Percentiles rank a stretch among this genome's conserved stretches.
phyloP scores from a whole-genome alignment of 2,797 vertebrate species.

The Gobionotothen gibberifrons region DNA sequence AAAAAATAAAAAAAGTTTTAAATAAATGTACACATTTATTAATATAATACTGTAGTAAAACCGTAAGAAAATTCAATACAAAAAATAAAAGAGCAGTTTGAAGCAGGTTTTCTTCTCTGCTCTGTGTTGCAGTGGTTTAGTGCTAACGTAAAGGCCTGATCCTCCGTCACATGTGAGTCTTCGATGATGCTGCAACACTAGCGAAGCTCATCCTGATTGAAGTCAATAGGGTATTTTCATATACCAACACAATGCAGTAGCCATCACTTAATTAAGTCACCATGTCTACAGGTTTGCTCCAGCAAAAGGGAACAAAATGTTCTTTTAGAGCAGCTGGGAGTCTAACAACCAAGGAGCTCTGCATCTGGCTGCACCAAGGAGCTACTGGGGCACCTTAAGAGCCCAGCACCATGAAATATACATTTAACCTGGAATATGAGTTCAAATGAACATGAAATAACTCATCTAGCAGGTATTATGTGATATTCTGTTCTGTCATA shows the following conservation, averaged over 20 bases:
- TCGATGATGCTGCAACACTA: not conserved
- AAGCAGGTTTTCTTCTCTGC: not conserved
- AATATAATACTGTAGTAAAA: no score
- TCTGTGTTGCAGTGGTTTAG: not conserved
- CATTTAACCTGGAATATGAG: fast-evolving
- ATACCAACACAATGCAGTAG: not conserved
- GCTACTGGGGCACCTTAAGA: not conserved
- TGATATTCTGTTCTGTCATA: no score
- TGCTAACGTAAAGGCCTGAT: not conserved
- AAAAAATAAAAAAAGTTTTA: no score
- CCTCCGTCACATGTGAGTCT: not conserved
- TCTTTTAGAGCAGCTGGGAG: slow-evolving; percentile 19
- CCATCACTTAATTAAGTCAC: not conserved
- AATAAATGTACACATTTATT: no score
- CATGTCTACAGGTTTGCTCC: not conserved
- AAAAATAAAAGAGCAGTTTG: not conserved
- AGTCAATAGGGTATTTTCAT: not conserved
- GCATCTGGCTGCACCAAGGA: not conserved
- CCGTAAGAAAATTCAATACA: not conserved
- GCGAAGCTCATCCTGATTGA: not conserved
- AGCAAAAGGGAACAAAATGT: slow-evolving; percentile 46
- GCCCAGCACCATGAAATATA: not conserved
- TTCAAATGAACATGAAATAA: not conserved
- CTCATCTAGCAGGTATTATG: not conserved
- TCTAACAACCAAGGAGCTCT: not conserved